Evolutionary conservation across 64 coral and sea anemone genomes (phyloP).

Genomic region (Pocillopora damicornis): DNA sequence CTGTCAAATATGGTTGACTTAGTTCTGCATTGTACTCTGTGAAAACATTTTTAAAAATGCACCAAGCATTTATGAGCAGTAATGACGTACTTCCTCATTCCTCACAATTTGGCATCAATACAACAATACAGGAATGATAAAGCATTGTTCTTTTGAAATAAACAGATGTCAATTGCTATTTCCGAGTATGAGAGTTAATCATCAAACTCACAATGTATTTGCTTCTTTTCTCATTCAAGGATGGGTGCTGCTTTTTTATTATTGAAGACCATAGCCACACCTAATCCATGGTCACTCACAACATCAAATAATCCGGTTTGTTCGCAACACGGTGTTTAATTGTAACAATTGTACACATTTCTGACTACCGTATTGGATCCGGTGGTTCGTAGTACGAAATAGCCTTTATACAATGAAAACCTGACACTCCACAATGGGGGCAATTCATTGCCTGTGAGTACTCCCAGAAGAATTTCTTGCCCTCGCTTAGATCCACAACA

Average conservation of each 20-base stretch:
- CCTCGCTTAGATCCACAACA: constrained; percentile 62
- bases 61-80: too few relatives aligned
- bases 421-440: constrained; percentile 92
- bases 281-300: neutral
- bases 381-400: constrained; percentile 38
- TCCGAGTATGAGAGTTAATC: too few relatives aligned
- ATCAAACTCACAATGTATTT: too few relatives aligned
- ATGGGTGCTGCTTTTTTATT: neutral
- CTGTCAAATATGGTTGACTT: too few relatives aligned
- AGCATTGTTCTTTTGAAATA: too few relatives aligned
- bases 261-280: neutral
- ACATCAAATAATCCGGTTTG: neutral
- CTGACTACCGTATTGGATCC: neutral
- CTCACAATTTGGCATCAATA: too few relatives aligned
- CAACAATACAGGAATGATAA: too few relatives aligned
- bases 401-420: constrained; percentile 93
- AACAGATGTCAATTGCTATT: too few relatives aligned
- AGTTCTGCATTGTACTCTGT: too few relatives aligned
- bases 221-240: too few relatives aligned
- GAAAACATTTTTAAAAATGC: too few relatives aligned
- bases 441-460: constrained; percentile 86
- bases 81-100: too few relatives aligned
- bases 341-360: neutral
- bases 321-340: neutral
- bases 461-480: constrained; percentile 85